Percentiles rank a stretch among this genome's conserved stretches.
phyloP scores from a whole-genome alignment of 2,113 vertebrate genomes.

The Gallinago undulata region DNA sequence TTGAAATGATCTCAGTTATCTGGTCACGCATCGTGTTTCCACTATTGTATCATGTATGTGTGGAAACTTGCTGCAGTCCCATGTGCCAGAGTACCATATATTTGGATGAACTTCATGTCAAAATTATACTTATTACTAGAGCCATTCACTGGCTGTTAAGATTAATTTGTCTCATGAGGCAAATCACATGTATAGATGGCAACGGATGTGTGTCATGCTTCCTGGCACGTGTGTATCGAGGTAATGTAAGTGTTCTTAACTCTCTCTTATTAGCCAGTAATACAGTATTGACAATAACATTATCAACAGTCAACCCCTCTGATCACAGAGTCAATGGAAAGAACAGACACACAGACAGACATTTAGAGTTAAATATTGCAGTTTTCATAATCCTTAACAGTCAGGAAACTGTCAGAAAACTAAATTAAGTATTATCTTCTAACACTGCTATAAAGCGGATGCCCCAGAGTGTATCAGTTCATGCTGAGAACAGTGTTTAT shows the following conservation, averaged over 20 bases:
- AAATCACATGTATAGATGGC: not conserved
- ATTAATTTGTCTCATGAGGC: not conserved
- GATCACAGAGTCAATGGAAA: not conserved
- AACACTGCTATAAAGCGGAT: not conserved
- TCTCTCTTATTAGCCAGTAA: not conserved
- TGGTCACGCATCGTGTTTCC: not conserved
- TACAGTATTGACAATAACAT: not conserved
- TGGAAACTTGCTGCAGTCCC: not conserved
- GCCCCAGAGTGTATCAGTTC: not conserved
- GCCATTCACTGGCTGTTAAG: not conserved
- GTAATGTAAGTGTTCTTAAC: not conserved
- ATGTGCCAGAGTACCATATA: not conserved
- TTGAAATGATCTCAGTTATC: not conserved
- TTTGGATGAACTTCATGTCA: not conserved
- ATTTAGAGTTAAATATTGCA: not conserved
- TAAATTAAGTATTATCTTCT: not conserved
- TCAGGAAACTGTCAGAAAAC: not conserved
- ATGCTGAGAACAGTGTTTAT: not conserved
- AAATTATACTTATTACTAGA: not conserved
- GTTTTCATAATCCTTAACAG: not conserved
- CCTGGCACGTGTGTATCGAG: not conserved
- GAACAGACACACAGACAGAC: not conserved
- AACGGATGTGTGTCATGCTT: not conserved
- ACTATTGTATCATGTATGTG: rapidly evolving
- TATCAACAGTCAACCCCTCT: not conserved